Conservation (phyloP, 1,140 invertebrate genomes). For the Hylaeus volcanicus region DNA sequence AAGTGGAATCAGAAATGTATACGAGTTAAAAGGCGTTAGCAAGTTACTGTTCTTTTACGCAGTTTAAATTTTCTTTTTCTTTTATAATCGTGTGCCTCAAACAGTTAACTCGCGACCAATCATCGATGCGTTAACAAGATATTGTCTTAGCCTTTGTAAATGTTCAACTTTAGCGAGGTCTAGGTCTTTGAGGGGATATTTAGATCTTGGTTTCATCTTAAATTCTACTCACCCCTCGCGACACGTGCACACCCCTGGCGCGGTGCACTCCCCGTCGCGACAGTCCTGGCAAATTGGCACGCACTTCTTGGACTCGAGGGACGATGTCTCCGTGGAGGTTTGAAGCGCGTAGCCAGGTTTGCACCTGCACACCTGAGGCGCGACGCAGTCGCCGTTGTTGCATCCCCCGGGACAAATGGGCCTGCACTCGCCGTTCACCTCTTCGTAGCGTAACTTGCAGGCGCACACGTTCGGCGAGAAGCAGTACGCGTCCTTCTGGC, state of each 20-base stretch:
- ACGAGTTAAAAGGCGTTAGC: too few species aligned
- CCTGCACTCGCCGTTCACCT: slow-evolving; percentile 66
- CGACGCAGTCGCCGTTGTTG: slow-evolving; percentile 79
- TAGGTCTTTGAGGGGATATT: too few species aligned
- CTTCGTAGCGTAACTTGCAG: slow-evolving; percentile 75
- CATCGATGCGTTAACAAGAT: too few species aligned
- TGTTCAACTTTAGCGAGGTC: too few species aligned
- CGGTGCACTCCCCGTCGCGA: slow-evolving; percentile 70
- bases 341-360: slow-evolving; percentile 81
- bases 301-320: slow-evolving; percentile 66
- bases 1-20: too few species aligned
- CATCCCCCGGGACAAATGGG: slow-evolving; percentile 76
- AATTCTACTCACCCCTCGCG: slow-evolving; percentile 64
- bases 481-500: slow-evolving; percentile 74
- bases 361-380: slow-evolving; percentile 82
- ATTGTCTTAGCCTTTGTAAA: too few species aligned
- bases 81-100: too few species aligned
- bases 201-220: too few species aligned
- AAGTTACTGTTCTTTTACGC: too few species aligned
- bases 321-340: background rate
- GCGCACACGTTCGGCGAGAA: slow-evolving; percentile 75
- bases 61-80: too few species aligned
- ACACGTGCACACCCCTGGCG: slow-evolving; percentile 75
- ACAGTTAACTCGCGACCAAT: too few species aligned
- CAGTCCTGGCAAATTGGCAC: slow-evolving; percentile 74